Base-by-base conservation (phyloP, 2,113 vertebrate genomes). In the Colistium nudipinnis region DNA sequence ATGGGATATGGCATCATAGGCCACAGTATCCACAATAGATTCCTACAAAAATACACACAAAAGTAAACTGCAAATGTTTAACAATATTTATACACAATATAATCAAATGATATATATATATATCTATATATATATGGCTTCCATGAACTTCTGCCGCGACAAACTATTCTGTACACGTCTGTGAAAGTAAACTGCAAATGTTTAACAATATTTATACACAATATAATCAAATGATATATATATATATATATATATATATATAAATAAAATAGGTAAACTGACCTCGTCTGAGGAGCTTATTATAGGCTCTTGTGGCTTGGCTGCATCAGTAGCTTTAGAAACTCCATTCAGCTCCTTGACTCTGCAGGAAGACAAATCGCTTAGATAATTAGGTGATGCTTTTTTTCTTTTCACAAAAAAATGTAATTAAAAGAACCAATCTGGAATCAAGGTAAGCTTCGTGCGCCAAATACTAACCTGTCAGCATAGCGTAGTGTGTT, bases 401-500 rank as follows among this genome's bases (percentile, higher is more conserved):
- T n/a, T n/a, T 25, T 28, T 28, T 24, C 0, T 19, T 49, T 48
- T 44, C 7, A 49, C 2, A 0, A n/a, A 14, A 1, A 30, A n/a
- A 31, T 27, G 13, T 14, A 44, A 19, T 3, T 1, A 8, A 7
- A n/a, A 47, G 19, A 14, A 16, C 9, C 1, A 14, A 5, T 9
- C 11, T 25, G 2, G 12, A 33, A 44, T 28, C 9, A n/a, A 33
- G 16, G 0, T 17, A 17, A 14, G 65, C 25, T 17, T n/a, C 20
- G 51, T 30, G 2, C 1, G 7, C 6, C 11, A 44, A 66, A 61
- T 17, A 5, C n/a, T 10, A 94, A 98, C 98, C 98, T 97, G 94
- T 99, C 95, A 70, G 98, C 96, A 0, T 99, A 99, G 86, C 97
- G 93, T 74, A 99, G 90, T 0, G 98, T 99, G 83, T 99, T 99